A percentile compares a stretch with the other conserved stretches of the same genome.
Evolutionary conservation across 2,888 invertebrate species (phyloP).

Genomic region (Rhyacophila evoluta): DNA sequence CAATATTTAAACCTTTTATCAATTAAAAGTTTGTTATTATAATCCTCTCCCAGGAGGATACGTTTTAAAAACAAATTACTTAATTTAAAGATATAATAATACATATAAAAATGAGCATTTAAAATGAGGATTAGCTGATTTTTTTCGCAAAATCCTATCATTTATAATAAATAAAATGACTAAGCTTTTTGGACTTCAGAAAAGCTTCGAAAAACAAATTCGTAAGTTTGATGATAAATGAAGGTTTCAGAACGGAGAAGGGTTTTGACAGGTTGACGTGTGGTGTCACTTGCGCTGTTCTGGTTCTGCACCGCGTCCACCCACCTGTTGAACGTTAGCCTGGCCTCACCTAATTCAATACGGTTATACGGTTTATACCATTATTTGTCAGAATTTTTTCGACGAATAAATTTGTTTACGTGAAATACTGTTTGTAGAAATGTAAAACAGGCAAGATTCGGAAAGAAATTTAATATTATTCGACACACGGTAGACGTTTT

Average conservation of each 20-base stretch:
- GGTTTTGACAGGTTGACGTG: slow-evolving; percentile 19
- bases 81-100: too few species aligned
- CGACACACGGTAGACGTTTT: too few species aligned
- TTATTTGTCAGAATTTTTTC: not conserved
- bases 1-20: too few species aligned
- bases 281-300: not conserved
- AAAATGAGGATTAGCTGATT: too few species aligned
- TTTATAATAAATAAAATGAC: not conserved
- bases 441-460: too few species aligned
- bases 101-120: too few species aligned
- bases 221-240: slow-evolving; percentile 12
- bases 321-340: not conserved
- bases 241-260: not conserved
- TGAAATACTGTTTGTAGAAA: too few species aligned
- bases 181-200: not conserved
- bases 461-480: too few species aligned
- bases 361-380: not conserved
- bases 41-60: too few species aligned
- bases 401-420: too few species aligned
- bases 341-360: not conserved
- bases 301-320: not conserved
- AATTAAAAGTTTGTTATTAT: too few species aligned
- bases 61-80: too few species aligned
- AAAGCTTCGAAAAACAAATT: not conserved
- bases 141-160: not conserved